Conservation (phyloP, 30 jellyfish, hydroid and myxozoan genomes). For the Sanderia malayensis region DNA sequence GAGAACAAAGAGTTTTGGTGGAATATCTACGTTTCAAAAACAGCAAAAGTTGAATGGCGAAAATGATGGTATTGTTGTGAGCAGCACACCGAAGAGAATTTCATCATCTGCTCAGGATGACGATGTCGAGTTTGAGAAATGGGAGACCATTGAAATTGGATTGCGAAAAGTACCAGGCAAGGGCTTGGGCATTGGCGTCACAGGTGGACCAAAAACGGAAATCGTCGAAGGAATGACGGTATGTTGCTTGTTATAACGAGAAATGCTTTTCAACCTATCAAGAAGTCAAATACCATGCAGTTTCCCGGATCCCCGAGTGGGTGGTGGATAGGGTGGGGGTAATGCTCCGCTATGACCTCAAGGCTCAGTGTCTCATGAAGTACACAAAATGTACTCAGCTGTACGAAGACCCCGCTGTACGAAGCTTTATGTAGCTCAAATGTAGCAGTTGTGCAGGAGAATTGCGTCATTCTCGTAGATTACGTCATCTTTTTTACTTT, state of each 20-base stretch:
- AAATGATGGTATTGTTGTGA: not conserved
- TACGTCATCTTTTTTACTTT: slow-evolving; percentile 5
- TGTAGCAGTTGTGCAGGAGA: too few species aligned
- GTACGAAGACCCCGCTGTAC: too few species aligned
- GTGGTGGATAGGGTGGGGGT: too few species aligned
- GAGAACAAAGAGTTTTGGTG: slow-evolving; percentile 45
- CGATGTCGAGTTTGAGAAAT: slow-evolving; percentile 24
- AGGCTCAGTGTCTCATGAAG: too few species aligned
- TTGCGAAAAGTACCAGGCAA: slow-evolving; percentile 54
- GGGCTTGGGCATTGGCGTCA: slow-evolving; percentile 95
- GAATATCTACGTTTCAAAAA: slow-evolving; percentile 42
- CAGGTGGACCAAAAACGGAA: slow-evolving; percentile 80
- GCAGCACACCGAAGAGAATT: slow-evolving; percentile 7
- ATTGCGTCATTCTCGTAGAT: too few species aligned
- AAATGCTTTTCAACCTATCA: too few species aligned
- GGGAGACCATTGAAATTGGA: slow-evolving; percentile 65
- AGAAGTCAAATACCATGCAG: too few species aligned
- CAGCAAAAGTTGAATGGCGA: not conserved
- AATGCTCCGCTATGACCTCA: too few species aligned
- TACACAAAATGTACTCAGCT: too few species aligned
- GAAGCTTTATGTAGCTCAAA: too few species aligned
- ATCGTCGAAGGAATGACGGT: slow-evolving; percentile 88
- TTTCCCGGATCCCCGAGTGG: too few species aligned
- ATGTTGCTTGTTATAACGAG: too few species aligned
- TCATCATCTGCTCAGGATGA: not conserved